Conservation (phyloP, 2,113 vertebrate genomes). For the Xiphophorus couchianus region DNA sequence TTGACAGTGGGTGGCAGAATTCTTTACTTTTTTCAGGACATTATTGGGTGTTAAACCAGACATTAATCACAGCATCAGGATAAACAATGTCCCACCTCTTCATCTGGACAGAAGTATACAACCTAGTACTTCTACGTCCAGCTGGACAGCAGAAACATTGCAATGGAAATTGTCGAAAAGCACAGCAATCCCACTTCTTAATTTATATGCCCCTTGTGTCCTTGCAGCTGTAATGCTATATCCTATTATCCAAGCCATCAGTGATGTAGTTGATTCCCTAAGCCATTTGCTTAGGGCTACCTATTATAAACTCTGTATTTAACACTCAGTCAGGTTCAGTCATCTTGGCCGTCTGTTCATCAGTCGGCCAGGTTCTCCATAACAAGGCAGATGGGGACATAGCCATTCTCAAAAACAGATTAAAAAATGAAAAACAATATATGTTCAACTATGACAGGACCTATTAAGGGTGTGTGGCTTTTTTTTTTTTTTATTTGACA, state of each 20-base stretch:
- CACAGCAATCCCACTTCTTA: neutral
- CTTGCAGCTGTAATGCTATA: neutral
- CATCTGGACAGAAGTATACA: neutral
- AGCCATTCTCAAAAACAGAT: neutral
- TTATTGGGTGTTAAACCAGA: too few relatives aligned
- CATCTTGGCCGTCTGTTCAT: neutral
- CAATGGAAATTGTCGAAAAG: neutral
- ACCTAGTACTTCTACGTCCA: neutral
- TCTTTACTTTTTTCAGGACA: too few relatives aligned
- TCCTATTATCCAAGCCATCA: neutral
- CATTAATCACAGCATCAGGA: too few relatives aligned
- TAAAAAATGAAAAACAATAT: constrained; percentile 7
- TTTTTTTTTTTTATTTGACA: too few relatives aligned
- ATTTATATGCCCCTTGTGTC: neutral
- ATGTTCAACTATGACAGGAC: constrained; percentile 13
- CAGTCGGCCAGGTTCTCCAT: neutral
- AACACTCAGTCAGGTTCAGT: neutral
- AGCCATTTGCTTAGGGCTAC: too few relatives aligned
- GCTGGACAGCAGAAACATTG: neutral
- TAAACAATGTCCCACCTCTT: neutral
- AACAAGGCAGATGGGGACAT: neutral
- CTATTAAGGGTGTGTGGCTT: neutral
- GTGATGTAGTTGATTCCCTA: neutral
- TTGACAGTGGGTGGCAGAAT: too few relatives aligned
- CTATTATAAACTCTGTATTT: neutral